A percentile compares a stretch with the other conserved stretches of the same genome.
These are phyloP conservation scores for Dolichotis patagonum DNA, from an alignment of 2,113 vertebrate genomes.

Conservation along the genomic window DNA sequence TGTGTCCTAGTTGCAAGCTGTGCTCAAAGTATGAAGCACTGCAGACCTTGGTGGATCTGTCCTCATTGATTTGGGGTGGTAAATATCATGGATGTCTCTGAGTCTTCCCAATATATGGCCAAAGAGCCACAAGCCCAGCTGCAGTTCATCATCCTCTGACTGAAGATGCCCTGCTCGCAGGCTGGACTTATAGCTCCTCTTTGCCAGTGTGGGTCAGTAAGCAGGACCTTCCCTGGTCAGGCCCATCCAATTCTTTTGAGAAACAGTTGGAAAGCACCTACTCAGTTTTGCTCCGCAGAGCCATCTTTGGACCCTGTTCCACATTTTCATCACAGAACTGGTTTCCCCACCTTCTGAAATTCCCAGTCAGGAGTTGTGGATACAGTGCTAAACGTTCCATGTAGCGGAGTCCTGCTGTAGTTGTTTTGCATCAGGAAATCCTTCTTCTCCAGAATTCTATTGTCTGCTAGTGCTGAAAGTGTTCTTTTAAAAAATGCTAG, in stretches of 20 bases:
- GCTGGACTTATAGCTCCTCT: background rate
- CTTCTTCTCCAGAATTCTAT: background rate
- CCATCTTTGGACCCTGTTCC: background rate
- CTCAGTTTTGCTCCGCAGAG: background rate
- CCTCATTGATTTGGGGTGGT: background rate
- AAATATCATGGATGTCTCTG: background rate
- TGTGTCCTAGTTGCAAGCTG: background rate
- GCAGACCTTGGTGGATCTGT: background rate
- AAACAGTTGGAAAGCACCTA: background rate
- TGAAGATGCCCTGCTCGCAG: background rate
- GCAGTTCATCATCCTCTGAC: background rate
- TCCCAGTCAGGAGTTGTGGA: background rate
- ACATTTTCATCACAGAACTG: background rate
- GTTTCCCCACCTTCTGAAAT: background rate
- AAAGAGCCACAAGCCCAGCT: background rate
- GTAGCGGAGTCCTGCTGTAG: background rate
- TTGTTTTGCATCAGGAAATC: background rate
- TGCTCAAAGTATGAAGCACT: background rate
- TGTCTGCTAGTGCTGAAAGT: background rate
- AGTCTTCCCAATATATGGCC: background rate
- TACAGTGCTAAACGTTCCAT: background rate
- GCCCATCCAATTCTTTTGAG: background rate
- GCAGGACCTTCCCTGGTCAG: background rate
- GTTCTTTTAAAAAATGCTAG: background rate
- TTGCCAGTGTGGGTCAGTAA: background rate